phyloP scores from a whole-genome alignment of 2,888 invertebrate species.

The Melanostoma scalare region DNA sequence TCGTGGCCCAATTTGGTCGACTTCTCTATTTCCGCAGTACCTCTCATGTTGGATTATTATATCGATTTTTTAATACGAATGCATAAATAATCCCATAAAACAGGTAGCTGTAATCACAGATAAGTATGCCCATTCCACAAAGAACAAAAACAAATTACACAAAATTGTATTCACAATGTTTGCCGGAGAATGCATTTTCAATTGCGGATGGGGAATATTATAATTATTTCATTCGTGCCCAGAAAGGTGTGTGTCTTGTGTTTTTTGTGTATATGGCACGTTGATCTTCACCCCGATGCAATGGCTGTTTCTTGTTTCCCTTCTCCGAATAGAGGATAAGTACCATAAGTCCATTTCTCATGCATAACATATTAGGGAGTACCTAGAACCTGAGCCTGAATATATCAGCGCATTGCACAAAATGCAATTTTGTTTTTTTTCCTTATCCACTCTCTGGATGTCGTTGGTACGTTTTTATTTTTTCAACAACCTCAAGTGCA shows the following conservation, averaged over 20 bases:
- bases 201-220: slow-evolving; percentile 59
- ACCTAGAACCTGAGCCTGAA: slow-evolving; percentile 65
- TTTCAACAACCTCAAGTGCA: too few species aligned
- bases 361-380: slow-evolving; percentile 60
- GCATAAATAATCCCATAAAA: too few species aligned
- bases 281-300: neutral
- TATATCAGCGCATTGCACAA: slow-evolving; percentile 1
- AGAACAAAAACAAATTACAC: neutral
- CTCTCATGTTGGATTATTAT: too few species aligned
- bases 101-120: too few species aligned
- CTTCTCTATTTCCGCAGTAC: too few species aligned
- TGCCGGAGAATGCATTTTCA: slow-evolving; percentile 58
- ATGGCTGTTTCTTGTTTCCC: too few species aligned
- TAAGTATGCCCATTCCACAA: neutral
- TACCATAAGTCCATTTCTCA: slow-evolving; percentile 63
- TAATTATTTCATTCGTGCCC: slow-evolving; percentile 58
- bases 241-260: slow-evolving; percentile 49
- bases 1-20: too few species aligned
- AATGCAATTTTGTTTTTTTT: slow-evolving; percentile 23
- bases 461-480: slow-evolving; percentile 50
- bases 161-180: slow-evolving; percentile 16
- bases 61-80: too few species aligned
- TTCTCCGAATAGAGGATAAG: slow-evolving; percentile 30
- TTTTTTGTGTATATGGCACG: slow-evolving; percentile 13
- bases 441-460: slow-evolving; percentile 21